Percentiles rank a stretch among this genome's conserved stretches.
These are phyloP conservation scores for Tachypleus tridentatus DNA, from an alignment of 1,140 invertebrate genomes.

Conservation along the genomic window DNA sequence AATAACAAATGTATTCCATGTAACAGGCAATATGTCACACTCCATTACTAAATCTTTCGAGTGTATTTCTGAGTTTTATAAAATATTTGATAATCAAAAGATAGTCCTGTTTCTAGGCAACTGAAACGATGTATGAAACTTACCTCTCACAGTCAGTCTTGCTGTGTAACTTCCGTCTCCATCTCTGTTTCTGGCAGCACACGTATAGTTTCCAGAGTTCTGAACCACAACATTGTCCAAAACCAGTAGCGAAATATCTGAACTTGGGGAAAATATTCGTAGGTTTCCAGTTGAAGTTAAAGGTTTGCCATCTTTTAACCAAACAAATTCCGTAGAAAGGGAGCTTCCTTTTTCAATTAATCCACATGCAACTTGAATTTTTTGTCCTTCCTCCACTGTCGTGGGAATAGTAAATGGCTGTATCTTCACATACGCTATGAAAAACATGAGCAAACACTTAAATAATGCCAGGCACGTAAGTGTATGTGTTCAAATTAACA, in stretches of 20 bases:
- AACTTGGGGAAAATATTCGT: constrained; percentile 6
- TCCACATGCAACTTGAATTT: constrained; percentile 9
- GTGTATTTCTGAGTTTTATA: no score
- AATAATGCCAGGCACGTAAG: no score
- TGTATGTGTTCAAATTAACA: no score
- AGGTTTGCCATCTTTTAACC: constrained; percentile 11
- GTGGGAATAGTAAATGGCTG: constrained; percentile 14
- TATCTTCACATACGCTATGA: neutral
- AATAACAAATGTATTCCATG: no score
- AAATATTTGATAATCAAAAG: no score
- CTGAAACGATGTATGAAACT: no score
- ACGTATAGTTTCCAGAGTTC: constrained; percentile 48
- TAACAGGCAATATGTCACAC: no score
- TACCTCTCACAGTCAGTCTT: constrained; percentile 21
- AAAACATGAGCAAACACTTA: no score
- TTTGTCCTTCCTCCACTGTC: constrained; percentile 12
- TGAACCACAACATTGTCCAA: constrained; percentile 29
- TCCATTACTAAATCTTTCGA: no score
- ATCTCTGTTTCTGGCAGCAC: constrained; percentile 41
- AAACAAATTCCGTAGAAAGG: constrained; percentile 5
- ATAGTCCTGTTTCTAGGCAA: no score
- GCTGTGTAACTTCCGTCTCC: constrained; percentile 26
- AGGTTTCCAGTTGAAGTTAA: neutral
- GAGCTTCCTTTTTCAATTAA: neutral
- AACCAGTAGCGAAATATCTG: constrained; percentile 27